Conservation (phyloP, 2,888 invertebrate genomes). For the Eutolmus rufibarbis region DNA sequence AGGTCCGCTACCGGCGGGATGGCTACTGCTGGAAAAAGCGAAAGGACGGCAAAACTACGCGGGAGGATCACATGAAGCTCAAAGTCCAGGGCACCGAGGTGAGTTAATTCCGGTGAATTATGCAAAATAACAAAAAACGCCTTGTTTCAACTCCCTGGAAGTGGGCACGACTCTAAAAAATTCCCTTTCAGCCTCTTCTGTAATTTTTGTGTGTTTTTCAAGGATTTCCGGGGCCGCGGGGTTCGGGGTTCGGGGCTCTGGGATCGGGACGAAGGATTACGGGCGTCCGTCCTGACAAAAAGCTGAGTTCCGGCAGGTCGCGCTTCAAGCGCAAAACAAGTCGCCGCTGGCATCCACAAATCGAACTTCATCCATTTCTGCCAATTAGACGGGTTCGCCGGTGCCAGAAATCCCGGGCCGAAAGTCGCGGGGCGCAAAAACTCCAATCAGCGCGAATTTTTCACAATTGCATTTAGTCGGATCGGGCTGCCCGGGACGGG, state of each 20-base stretch:
- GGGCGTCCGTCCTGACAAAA: background rate
- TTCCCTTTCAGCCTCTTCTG: background rate
- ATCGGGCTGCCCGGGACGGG: background rate
- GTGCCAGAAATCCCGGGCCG: constrained; percentile 15
- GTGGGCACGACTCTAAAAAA: background rate
- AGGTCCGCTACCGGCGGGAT: constrained; percentile 92
- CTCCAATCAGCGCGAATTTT: constrained; percentile 39
- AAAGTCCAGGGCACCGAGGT: constrained; percentile 97
- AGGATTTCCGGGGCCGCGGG: background rate
- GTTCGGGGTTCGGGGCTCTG: background rate
- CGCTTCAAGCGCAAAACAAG: background rate
- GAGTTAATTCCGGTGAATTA: constrained; percentile 54
- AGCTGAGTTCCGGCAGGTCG: background rate
- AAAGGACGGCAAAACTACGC: constrained; percentile 96
- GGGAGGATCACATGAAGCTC: constrained; percentile 99
- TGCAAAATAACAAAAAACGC: background rate
- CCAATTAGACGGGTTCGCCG: constrained; percentile 20
- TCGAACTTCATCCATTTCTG: constrained; percentile 36
- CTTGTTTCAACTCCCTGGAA: constrained; percentile 8
- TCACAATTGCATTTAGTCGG: constrained; percentile 43
- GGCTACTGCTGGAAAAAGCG: constrained; percentile 99
- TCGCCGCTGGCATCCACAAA: constrained; percentile 15
- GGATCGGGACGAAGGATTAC: background rate
- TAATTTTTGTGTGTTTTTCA: background rate
- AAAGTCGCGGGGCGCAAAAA: constrained; percentile 20